These are phyloP conservation scores for Bursaphelenchus okinawaensis DNA, from an alignment of 2,888 invertebrate species.

Conservation along the genomic window DNA sequence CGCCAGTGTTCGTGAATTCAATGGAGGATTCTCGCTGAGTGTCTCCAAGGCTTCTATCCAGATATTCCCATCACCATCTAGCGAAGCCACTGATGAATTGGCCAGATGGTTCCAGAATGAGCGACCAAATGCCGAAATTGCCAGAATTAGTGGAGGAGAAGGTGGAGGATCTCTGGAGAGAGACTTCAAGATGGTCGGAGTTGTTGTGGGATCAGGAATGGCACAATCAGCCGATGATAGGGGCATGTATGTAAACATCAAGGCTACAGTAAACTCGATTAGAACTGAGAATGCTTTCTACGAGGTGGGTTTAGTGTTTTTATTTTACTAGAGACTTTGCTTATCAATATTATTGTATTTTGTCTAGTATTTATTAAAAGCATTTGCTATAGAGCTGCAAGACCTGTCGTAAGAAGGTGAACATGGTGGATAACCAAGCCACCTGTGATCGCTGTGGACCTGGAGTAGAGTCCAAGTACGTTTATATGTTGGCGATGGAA, in stretches of 20 bases:
- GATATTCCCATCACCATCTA: not conserved
- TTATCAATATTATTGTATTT: not conserved
- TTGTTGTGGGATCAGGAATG: slow-evolving; percentile 28
- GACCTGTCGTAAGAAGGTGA: slow-evolving; percentile 87
- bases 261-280: slow-evolving; percentile 74
- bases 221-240: slow-evolving; percentile 57
- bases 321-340: not conserved
- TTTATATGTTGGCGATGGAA: slow-evolving; percentile 59
- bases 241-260: slow-evolving; percentile 71
- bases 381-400: slow-evolving; percentile 71
- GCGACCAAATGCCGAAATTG: slow-evolving; percentile 41
- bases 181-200: slow-evolving; percentile 36
- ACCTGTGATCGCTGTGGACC: slow-evolving; percentile 72
- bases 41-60: slow-evolving; percentile 20
- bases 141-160: slow-evolving; percentile 23
- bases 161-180: slow-evolving; percentile 23
- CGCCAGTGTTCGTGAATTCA: slow-evolving; percentile 78
- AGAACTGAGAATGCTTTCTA: slow-evolving; percentile 80
- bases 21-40: slow-evolving; percentile 64
- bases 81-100: slow-evolving; percentile 66
- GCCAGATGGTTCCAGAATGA: slow-evolving; percentile 82
- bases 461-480: not conserved
- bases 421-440: slow-evolving; percentile 81
- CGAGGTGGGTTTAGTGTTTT: slow-evolving; percentile 61
- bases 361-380: not conserved